Conservation (phyloP, 2,888 invertebrate genomes). For the Sipha maydis region DNA sequence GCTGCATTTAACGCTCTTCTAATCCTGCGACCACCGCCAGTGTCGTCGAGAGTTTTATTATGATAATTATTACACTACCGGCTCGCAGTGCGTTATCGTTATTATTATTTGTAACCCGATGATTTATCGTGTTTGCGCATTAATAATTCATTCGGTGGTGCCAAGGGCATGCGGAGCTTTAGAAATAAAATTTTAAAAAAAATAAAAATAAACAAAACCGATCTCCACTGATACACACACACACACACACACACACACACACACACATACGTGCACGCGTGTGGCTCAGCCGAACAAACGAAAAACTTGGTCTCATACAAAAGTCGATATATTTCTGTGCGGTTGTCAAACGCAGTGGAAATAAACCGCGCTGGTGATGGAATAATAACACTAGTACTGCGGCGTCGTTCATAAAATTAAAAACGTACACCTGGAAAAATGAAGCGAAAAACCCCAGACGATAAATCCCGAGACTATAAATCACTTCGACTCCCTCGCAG, state of each 20-base stretch:
- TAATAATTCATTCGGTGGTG: slow-evolving; percentile 43
- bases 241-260: neutral
- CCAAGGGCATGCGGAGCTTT: slow-evolving; percentile 21
- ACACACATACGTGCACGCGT: neutral
- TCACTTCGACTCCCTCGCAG: neutral
- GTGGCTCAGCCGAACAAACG: neutral
- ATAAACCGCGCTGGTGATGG: neutral
- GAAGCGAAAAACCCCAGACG: slow-evolving; percentile 13
- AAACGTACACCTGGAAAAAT: slow-evolving; percentile 35
- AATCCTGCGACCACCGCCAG: neutral
- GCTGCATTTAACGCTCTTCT: neutral
- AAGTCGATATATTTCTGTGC: slow-evolving; percentile 22
- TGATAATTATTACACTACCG: slow-evolving; percentile 42
- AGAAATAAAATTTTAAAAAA: slow-evolving; percentile 6
- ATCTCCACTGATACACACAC: neutral
- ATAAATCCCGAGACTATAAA: slow-evolving; percentile 41
- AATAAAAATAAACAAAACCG: slow-evolving; percentile 13
- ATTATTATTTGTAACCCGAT: slow-evolving; percentile 39
- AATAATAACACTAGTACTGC: neutral
- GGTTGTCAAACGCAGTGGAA: slow-evolving; percentile 11
- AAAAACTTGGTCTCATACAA: slow-evolving; percentile 46
- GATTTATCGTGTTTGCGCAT: slow-evolving; percentile 41
- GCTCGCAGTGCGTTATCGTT: neutral
- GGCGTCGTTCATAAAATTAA: slow-evolving; percentile 19
- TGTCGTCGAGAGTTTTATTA: slow-evolving; percentile 12